A percentile compares a stretch with the other conserved stretches of the same genome.
Evolutionary conservation across 2,888 invertebrate genomes (phyloP).

Genomic region (Parochlus steinenii): DNA sequence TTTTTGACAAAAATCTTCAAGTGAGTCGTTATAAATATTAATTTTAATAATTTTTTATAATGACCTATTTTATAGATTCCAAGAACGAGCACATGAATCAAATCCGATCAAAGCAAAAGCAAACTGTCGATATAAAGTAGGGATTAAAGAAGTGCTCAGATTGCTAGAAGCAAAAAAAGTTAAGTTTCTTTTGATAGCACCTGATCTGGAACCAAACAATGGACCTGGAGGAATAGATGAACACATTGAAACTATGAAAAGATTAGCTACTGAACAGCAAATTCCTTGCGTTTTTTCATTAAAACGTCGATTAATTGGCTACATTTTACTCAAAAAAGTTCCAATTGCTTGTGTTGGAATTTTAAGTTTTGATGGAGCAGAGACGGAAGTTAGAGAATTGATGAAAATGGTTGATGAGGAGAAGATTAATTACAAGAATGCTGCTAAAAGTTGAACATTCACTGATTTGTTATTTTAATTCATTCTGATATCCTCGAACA

Average conservation of each 20-base stretch:
- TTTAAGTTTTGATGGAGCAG: conserved; percentile 43
- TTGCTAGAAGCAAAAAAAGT: conserved; percentile 39
- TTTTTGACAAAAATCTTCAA: too few species aligned
- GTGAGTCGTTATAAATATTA: too few species aligned
- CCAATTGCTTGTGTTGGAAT: conserved; percentile 44
- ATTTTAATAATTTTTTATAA: too few species aligned
- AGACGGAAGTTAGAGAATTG: conserved; percentile 26
- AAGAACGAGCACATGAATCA: conserved; percentile 39
- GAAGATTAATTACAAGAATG: conserved; percentile 15
- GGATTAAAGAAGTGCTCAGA: conserved; percentile 42
- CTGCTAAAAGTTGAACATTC: too few species aligned
- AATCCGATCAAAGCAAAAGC: conserved; percentile 40
- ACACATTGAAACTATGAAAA: conserved; percentile 33
- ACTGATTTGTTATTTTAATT: too few species aligned
- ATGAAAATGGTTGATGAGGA: conserved; percentile 18
- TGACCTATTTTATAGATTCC: conserved; percentile 43
- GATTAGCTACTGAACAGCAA: conserved; percentile 31
- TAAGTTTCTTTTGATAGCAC: conserved; percentile 42
- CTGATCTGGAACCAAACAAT: conserved; percentile 37
- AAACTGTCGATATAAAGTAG: conserved; percentile 40
- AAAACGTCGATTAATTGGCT: conserved; percentile 36
- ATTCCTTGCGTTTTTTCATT: conserved; percentile 43
- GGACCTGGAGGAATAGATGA: conserved; percentile 38
- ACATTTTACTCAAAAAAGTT: conserved; percentile 37
- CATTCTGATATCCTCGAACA: too few species aligned